These are phyloP conservation scores for Petrolisthes manimaculis DNA, from an alignment of 2,888 invertebrate species.

Conservation along the genomic window DNA sequence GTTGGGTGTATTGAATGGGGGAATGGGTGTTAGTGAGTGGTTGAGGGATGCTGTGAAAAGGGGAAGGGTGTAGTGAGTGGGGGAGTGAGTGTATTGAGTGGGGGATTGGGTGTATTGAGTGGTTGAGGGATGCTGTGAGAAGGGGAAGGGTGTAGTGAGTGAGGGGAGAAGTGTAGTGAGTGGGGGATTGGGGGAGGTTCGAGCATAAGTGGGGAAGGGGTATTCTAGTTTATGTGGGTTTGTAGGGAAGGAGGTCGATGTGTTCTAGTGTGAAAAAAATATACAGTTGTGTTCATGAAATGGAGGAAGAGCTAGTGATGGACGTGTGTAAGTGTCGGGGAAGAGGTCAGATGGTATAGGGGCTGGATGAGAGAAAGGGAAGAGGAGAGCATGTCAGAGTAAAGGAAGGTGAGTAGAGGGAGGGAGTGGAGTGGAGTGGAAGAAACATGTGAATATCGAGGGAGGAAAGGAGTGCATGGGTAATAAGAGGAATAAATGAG, in stretches of 20 bases:
- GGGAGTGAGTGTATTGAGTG: not conserved
- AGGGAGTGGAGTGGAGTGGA: not conserved
- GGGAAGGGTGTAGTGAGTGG: not conserved
- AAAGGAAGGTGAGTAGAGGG: not conserved
- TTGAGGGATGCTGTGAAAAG: not conserved
- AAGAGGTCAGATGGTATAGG: not conserved
- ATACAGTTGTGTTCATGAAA: no score
- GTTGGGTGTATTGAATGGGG: no score
- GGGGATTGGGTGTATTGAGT: not conserved
- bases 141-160: no score
- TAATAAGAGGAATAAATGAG: no score
- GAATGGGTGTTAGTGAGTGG: not conserved
- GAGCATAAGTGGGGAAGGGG: no score
- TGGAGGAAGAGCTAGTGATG: not conserved
- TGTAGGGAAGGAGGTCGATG: no score
- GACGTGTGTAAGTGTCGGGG: not conserved
- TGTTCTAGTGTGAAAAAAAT: no score
- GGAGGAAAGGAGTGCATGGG: not conserved
- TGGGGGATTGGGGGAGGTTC: no score
- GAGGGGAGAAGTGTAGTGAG: no score
- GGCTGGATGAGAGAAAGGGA: not conserved
- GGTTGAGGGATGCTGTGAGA: no score
- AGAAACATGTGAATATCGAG: not conserved
- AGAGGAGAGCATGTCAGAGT: not conserved
- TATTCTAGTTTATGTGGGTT: no score